A percentile compares a stretch with the other conserved stretches of the same genome.
Conservation (phyloP, 2,113 vertebrate genomes). For the Vulpes lagopus region DNA sequence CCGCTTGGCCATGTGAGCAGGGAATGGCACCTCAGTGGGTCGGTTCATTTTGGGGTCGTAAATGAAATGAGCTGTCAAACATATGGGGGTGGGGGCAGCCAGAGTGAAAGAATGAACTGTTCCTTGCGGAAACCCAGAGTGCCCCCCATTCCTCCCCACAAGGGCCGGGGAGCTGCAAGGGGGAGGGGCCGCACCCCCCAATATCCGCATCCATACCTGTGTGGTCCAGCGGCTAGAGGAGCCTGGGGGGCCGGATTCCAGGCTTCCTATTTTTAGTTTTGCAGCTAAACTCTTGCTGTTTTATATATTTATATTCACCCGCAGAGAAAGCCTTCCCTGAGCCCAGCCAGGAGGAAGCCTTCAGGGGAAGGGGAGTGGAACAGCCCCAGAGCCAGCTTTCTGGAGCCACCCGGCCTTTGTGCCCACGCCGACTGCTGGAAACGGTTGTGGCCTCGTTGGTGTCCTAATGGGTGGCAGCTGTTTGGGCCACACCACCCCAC, state of each 20-base stretch:
- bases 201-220: conserved; percentile 50
- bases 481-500: not conserved
- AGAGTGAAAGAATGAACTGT: conserved; percentile 44
- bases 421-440: not conserved
- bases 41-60: conserved; percentile 20
- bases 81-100: not conserved
- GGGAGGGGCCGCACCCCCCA: not conserved
- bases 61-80: conserved; percentile 63
- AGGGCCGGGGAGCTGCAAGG: not conserved
- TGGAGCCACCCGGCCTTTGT: not conserved
- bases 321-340: not conserved
- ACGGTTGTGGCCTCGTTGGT: not conserved
- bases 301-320: conserved; percentile 40
- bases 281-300: not conserved
- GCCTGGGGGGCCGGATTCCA: not conserved
- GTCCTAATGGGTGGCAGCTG: not conserved
- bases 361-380: fast-evolving
- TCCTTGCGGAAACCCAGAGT: not conserved
- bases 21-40: not conserved
- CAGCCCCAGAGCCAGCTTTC: not conserved
- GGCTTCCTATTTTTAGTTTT: conserved; percentile 70
- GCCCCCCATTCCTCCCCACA: not conserved
- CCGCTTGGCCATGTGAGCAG: not conserved
- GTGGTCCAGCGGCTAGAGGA: conserved; percentile 34
- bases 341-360: not conserved